Evolutionary conservation across 1,140 invertebrate species (phyloP), one percentile per base, ranked within the genome.

Genomic region (Geopemphigus sp.): DNA sequence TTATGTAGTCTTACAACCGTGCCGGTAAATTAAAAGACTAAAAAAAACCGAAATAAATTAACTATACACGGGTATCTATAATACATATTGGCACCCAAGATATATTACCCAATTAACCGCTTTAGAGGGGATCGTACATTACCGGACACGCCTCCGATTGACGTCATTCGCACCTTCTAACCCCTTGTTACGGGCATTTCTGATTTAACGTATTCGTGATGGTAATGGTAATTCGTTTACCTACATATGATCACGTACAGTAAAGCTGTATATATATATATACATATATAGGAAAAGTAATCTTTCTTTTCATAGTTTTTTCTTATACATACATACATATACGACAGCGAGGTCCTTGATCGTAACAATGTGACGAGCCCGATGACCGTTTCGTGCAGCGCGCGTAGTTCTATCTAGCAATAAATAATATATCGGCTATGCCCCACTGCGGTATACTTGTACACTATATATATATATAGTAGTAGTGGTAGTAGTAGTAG

Each of bases 351-450:
- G 73, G 73, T 76, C 54, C 54, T 76, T 57, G 73, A 76, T 76
- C 73, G 73, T 19, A 50, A 68, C 66, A 68, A 68, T 68, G 66
- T 63, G 74, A 78, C 57, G 74, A 78, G 32, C 57, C 53, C 72
- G 32, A 59, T 45, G 72, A 74, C 54, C 74, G 74, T 61, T 78
- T 78, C 74, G 74, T 78, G 74, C 74, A 63, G 32, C n/a, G 57
- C 4, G 32, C n/a, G 57, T 11, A 50, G 8, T 50, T 76, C 54
- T 26, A 17, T 32, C 3, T 47, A 10, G 74, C 24, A 63, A 78
- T 78, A 78, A 78, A 78, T 78, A 78, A 78, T 63, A 78, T 26
- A 78, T 78, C 22, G 74, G 74, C 50, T 78, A 63, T 78, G 26
- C 22, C 68, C 47, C 47, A 70, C 45, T 17, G 4, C 32, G 17